These are phyloP conservation scores for Rhopalosiphum maidis DNA, from an alignment of 1,140 invertebrate genomes.

Conservation along the genomic window DNA sequence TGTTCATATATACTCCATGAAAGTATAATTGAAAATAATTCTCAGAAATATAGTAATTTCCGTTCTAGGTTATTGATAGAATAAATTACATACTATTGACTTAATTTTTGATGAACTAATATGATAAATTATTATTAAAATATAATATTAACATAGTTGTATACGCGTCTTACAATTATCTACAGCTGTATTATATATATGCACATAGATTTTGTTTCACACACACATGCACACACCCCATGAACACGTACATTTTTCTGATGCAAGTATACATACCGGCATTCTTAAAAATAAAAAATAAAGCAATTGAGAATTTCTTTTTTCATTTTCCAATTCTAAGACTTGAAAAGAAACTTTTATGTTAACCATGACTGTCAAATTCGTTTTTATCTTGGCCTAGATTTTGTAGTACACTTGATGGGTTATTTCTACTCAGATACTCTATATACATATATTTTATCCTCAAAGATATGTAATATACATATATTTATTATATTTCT, in stretches of 20 bases:
- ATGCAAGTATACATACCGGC: neutral
- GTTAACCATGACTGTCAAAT: neutral
- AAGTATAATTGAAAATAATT: too few relatives aligned
- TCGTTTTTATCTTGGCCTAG: neutral
- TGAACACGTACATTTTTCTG: neutral
- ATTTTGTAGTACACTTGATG: neutral
- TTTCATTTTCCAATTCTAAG: neutral
- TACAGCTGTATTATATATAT: neutral
- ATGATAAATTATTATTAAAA: neutral
- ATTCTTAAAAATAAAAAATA: conserved; percentile 6
- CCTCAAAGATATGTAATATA: neutral
- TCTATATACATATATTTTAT: neutral
- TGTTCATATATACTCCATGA: too few relatives aligned
- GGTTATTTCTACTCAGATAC: neutral
- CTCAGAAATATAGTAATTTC: neutral
- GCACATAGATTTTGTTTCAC: too few relatives aligned
- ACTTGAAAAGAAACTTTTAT: neutral
- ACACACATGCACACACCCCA: too few relatives aligned
- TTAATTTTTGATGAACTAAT: neutral
- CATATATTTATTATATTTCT: neutral
- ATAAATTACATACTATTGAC: neutral
- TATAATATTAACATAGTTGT: neutral
- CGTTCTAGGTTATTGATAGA: neutral
- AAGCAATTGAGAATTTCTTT: neutral
- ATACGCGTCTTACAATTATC: neutral